These are phyloP conservation scores for Tenthredo mesomela DNA, from an alignment of 2,888 invertebrate species.

Conservation along the genomic window DNA sequence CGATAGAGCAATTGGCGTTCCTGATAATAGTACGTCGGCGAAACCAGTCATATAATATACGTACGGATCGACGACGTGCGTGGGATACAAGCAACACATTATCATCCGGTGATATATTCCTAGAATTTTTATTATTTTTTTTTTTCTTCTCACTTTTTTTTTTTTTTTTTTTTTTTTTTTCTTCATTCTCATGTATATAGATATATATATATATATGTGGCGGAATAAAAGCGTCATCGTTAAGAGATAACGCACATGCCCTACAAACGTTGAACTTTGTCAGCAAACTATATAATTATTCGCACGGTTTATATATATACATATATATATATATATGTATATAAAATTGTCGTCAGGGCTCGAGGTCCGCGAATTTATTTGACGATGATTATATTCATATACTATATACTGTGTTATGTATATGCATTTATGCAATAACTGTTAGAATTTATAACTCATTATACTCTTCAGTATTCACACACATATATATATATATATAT, in stretches of 20 bases:
- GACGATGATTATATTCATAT: background rate
- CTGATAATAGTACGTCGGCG: too few relatives aligned
- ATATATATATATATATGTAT: too few relatives aligned
- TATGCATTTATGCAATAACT: background rate
- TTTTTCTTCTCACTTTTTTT: too few relatives aligned
- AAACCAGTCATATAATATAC: too few relatives aligned
- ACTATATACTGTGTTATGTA: background rate
- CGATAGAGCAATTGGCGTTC: too few relatives aligned
- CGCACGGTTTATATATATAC: background rate
- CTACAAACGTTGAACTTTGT: slow-evolving; percentile 46
- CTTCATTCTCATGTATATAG: background rate
- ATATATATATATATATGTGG: background rate
- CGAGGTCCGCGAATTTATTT: background rate
- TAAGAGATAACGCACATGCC: slow-evolving; percentile 34
- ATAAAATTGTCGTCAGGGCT: background rate
- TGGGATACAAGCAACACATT: background rate
- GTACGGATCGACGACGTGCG: too few relatives aligned
- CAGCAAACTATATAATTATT: background rate
- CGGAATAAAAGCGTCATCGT: background rate
- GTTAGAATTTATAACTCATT: background rate
- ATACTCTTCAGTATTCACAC: too few relatives aligned
- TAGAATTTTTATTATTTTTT: background rate
- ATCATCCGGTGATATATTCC: background rate
- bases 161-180: too few relatives aligned
- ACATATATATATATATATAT: background rate